Evolutionary conservation across 2,797 vertebrate species (phyloP).

Genomic region (Fundulus diaphanus): DNA sequence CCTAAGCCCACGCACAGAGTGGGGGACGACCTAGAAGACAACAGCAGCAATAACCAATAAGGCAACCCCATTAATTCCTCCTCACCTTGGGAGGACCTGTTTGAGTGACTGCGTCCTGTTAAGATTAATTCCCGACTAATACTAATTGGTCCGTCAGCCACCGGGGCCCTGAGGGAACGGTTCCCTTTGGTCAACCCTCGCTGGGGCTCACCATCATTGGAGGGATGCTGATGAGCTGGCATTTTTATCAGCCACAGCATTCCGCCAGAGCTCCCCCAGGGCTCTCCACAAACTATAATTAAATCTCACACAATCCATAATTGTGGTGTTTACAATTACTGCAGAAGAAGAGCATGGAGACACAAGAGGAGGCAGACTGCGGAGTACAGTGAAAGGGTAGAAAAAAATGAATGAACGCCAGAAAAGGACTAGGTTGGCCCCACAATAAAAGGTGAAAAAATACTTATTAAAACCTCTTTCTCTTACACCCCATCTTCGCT

Average conservation of each 20-base stretch:
- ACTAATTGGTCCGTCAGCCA: conserved; percentile 85
- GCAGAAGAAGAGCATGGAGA: conserved; percentile 72
- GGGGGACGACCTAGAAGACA: conserved; percentile 64
- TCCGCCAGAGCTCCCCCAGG: conserved; percentile 80
- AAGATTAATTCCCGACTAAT: conserved; percentile 87
- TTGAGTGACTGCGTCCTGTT: conserved; percentile 80
- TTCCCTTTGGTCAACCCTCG: conserved; percentile 83
- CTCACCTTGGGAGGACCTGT: conserved; percentile 85
- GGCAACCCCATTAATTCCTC: conserved; percentile 78
- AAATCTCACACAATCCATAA: conserved; percentile 88
- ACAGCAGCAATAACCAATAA: conserved; percentile 75
- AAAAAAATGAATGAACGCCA: conserved; percentile 40
- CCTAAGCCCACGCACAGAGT: conserved; percentile 50
- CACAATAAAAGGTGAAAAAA: conserved; percentile 81
- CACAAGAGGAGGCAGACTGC: conserved; percentile 58
- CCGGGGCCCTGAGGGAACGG: conserved; percentile 72
- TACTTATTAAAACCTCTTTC: conserved; percentile 78
- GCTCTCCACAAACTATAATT: conserved; percentile 83
- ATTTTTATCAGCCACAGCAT: conserved; percentile 85
- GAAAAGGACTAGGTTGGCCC: conserved; percentile 42
- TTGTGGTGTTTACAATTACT: conserved; percentile 88
- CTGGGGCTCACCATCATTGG: conserved; percentile 74
- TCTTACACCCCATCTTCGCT: conserved; percentile 58
- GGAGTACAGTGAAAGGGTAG: conserved; percentile 51
- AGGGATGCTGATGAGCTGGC: conserved; percentile 81